phyloP scores from a whole-genome alignment of 2,888 invertebrate species.

The Rhorus exstirpatorius region DNA sequence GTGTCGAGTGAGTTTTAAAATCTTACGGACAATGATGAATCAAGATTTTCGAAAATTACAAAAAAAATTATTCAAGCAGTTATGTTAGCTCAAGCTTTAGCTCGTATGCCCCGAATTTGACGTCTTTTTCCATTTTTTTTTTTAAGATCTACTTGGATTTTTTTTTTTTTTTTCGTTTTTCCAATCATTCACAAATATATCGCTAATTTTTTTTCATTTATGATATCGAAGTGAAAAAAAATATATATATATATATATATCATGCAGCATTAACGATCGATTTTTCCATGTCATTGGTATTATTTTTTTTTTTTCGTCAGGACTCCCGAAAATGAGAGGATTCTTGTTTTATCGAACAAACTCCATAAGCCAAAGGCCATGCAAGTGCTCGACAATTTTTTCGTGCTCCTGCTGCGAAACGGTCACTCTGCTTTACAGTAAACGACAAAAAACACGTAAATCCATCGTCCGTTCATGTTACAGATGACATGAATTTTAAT shows the following conservation, averaged over 20 bases:
- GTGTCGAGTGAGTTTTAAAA: conserved; percentile 30
- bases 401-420: conserved; percentile 81
- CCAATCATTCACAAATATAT: not conserved
- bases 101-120: too few species aligned
- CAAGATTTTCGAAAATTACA: conserved; percentile 3
- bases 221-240: too few species aligned
- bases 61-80: conserved; percentile 4
- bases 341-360: conserved; percentile 75
- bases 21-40: too few species aligned
- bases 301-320: conserved; percentile 27
- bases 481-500: not conserved
- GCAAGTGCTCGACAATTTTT: conserved; percentile 72
- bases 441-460: conserved; percentile 76
- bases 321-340: conserved; percentile 32
- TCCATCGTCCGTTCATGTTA: not conserved
- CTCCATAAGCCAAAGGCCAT: conserved; percentile 74
- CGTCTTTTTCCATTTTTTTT: not conserved
- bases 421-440: conserved; percentile 77
- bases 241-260: too few species aligned
- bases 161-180: conserved; percentile 5
- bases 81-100: too few species aligned
- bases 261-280: too few species aligned
- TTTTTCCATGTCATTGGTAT: not conserved
- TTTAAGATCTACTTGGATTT: not conserved
- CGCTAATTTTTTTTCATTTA: not conserved